These are phyloP conservation scores for human DNA, from an alignment of 2,113 vertebrate genomes.

Conservation along the genomic window GRCh38 chr13:89716001-89716500, in stretches of 20 bases:
- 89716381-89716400: neutral
- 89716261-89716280: neutral
- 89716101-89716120: neutral
- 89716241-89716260: neutral
- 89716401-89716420: neutral
- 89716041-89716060: neutral
- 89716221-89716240: neutral
- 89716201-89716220: neutral
- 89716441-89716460: neutral
- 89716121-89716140: neutral
- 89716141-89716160: neutral
- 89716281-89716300: neutral
- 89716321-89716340: neutral
- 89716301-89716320: neutral
- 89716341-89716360: neutral
- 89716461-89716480: neutral
- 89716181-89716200: neutral
- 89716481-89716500: neutral
- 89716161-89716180: neutral
- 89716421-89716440: neutral
- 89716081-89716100: neutral
- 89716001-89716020: neutral
- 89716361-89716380: neutral
- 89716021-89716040: neutral
- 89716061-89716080: neutral